A percentile compares a stretch with the other conserved stretches of the same genome.
Conservation (phyloP, 2,888 invertebrate species). For the Pachydiplax longipennis region DNA sequence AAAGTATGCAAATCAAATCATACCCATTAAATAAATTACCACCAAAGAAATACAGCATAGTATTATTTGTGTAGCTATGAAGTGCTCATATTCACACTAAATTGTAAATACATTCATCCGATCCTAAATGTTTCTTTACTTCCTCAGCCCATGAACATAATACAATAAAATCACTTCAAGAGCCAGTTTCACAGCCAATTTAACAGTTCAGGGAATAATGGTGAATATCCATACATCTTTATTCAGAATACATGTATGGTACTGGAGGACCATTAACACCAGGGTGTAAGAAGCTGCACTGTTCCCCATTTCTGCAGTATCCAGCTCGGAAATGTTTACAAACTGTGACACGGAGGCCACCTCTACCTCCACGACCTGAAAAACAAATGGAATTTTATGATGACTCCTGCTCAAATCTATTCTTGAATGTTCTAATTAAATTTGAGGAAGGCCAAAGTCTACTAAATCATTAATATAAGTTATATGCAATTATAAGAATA, state of each 20-base stretch:
- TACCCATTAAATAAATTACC: background rate
- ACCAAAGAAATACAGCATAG: background rate
- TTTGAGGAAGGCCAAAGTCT: background rate
- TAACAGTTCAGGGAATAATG: background rate
- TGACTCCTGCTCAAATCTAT: no score
- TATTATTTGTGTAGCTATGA: background rate
- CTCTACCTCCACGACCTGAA: conserved; percentile 47
- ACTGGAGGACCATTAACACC: conserved; percentile 68
- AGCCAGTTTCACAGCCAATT: conserved; percentile 33
- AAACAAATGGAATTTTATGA: background rate
- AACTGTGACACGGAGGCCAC: conserved; percentile 54
- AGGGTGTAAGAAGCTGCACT: conserved; percentile 85
- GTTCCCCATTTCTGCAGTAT: conserved; percentile 81
- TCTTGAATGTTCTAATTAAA: background rate
- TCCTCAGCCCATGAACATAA: background rate
- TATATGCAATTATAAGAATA: no score
- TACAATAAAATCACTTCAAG: background rate
- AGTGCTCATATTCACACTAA: background rate
- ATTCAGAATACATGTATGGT: conserved; percentile 41
- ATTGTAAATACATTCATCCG: background rate
- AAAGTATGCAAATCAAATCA: background rate
- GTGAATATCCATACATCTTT: background rate
- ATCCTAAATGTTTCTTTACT: background rate
- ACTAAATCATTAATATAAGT: no score
- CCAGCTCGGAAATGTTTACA: conserved; percentile 84